A percentile compares a stretch with the other conserved stretches of the same genome.
Evolutionary conservation across 2,113 vertebrate species (phyloP).

Genomic region (Otis tarda): DNA sequence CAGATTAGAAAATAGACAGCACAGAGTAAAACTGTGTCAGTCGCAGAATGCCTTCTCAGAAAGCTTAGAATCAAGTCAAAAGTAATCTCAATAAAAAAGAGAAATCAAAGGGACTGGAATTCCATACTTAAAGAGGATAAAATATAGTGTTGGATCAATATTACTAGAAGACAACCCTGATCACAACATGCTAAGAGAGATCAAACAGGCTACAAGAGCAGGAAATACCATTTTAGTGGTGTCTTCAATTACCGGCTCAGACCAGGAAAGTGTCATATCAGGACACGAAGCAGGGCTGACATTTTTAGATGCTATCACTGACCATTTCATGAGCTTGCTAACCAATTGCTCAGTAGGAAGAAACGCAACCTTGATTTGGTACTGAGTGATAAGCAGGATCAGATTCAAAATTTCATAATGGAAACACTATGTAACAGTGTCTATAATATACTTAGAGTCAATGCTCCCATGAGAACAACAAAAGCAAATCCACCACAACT

Average conservation of each 20-base stretch:
- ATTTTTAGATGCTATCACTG: slow-evolving; percentile 50
- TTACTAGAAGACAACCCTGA: not conserved
- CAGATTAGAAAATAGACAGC: not conserved
- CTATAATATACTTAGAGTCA: not conserved
- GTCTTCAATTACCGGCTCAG: not conserved
- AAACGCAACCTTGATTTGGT: not conserved
- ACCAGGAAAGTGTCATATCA: not conserved
- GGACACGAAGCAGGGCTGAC: not conserved
- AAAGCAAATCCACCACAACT: not conserved
- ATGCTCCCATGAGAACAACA: not conserved
- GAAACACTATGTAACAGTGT: slow-evolving; percentile 37
- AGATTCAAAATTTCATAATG: slow-evolving; percentile 48
- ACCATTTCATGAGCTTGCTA: not conserved
- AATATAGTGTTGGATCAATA: not conserved
- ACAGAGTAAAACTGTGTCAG: not conserved
- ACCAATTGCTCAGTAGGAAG: slow-evolving; percentile 40
- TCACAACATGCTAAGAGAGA: not conserved
- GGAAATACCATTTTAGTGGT: slow-evolving; percentile 17
- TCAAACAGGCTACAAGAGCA: not conserved
- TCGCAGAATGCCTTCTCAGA: not conserved
- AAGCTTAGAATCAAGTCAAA: not conserved
- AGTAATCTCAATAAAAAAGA: not conserved
- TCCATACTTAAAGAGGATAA: not conserved
- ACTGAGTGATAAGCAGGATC: slow-evolving; percentile 15
- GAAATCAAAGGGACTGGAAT: not conserved